phyloP scores from a whole-genome alignment of 2,888 invertebrate genomes.

The Nomada fucata region DNA sequence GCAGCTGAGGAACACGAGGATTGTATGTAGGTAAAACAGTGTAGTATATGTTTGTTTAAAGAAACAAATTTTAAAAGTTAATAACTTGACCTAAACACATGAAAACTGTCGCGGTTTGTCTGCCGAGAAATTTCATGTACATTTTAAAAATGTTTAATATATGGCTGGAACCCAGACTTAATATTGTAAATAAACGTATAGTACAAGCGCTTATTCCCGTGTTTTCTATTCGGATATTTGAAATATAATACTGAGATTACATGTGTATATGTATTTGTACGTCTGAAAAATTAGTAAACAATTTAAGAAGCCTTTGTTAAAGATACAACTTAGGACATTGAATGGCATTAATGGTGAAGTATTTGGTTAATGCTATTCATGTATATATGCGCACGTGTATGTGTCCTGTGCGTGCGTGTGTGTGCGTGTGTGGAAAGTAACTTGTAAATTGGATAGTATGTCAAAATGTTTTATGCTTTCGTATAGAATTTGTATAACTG shows the following conservation, averaged over 20 bases:
- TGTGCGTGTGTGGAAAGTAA: not conserved
- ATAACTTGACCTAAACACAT: conserved; percentile 19
- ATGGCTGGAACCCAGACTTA: conserved; percentile 13
- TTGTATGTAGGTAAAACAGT: conserved; percentile 12
- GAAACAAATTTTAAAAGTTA: conserved; percentile 15
- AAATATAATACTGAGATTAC: not conserved
- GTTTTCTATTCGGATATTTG: conserved; percentile 8
- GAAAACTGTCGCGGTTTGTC: conserved; percentile 10
- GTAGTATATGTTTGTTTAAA: conserved; percentile 21
- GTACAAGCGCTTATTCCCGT: conserved; percentile 3
- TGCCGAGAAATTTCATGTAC: not conserved
- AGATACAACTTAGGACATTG: not conserved
- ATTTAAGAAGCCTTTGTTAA: not conserved
- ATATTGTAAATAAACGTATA: conserved; percentile 19
- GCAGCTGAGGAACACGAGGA: not conserved
- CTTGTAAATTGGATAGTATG: not conserved
- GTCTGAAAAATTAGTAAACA: not conserved
- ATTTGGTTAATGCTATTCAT: conserved; percentile 8
- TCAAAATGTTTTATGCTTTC: conserved; percentile 58
- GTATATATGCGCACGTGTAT: not conserved
- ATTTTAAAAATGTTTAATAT: conserved; percentile 16
- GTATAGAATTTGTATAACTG: conserved; percentile 52
- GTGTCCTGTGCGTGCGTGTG: not conserved
- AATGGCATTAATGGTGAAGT: not conserved
- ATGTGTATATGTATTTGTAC: not conserved